These are phyloP conservation scores for Dynastes maya DNA, from an alignment of 2,888 invertebrate species.

Conservation along the genomic window DNA sequence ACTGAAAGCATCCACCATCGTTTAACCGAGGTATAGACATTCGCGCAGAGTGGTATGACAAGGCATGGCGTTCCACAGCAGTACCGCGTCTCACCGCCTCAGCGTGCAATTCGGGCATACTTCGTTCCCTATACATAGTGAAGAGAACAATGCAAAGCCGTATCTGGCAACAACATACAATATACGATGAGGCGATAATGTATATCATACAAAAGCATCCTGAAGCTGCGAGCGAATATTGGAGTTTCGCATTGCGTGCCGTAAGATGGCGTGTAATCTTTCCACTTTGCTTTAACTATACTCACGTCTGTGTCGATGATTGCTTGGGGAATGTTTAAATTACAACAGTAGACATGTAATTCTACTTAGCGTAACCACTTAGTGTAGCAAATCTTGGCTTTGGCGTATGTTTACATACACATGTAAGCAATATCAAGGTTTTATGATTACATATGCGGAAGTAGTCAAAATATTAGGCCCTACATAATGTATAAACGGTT, in stretches of 20 bases:
- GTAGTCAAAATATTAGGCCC: no score
- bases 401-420: neutral
- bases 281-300: constrained; percentile 39
- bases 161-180: constrained; percentile 21
- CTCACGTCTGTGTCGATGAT: neutral
- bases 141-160: constrained; percentile 30
- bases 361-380: constrained; percentile 3
- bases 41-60: neutral
- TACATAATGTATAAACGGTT: no score
- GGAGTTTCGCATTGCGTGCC: constrained; percentile 21
- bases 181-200: constrained; percentile 15
- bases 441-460: neutral
- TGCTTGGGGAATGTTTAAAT: constrained; percentile 20
- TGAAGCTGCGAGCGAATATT: constrained; percentile 19
- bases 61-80: neutral
- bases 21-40: constrained; percentile 1
- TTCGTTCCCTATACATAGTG: neutral
- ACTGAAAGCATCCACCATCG: constrained; percentile 3
- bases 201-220: constrained; percentile 26
- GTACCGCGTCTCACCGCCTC: neutral
- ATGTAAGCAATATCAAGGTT: neutral
- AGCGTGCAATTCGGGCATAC: neutral
- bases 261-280: constrained; percentile 42
- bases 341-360: constrained; percentile 2
- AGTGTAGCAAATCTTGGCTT: neutral